Base-by-base conservation (phyloP, 1,140 invertebrate genomes). In the Drosophila seguyi region DNA sequence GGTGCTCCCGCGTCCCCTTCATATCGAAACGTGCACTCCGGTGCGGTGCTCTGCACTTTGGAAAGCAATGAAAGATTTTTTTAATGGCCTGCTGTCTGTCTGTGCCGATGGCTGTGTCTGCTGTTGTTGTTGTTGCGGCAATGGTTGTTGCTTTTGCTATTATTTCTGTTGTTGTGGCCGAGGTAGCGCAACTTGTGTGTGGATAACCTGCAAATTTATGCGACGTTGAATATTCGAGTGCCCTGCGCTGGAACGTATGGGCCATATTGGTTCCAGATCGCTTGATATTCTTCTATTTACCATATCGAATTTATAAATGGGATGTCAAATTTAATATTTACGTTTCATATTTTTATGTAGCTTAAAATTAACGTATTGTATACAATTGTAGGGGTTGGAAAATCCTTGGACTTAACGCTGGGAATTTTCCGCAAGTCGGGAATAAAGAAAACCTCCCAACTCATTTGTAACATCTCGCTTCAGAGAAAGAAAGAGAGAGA, bases 201-300 rank as follows among this genome's bases (percentile, higher is more conserved):
- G 50, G 44, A 41, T 66, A 45, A 63, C 44, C 44, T 29, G 36
- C n/a, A 59, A 72, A 72, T 72, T 57, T 71, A 72, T 72, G 41
- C 68, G 42, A 25, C 34, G 27, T 57, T 71, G 65, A 66, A 72
- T 58, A 71, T 57, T 20, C 41, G 31, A 36, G 0, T 31, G 22
- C 61, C 62, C 44, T 38, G 14, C 47, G 7, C 6, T 22, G 22
- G 10, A 48, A 20, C 18, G 34, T 6, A 13, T 36, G 22, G 8
- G 29, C 31, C 41, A 29, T 20, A 20, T 36, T 7, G 22, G 42
- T 20, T 36, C 2, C 13, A 48, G 22, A 6, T 10, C 4, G 6
- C 11, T 14, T 31, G 8, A 31, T 31, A 25, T 16, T 47, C 3
- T 25, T 14, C 13, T 44, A 7, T 6, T 3, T 8, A 10, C 7